These are phyloP conservation scores for Caenorhabditis briggsae DNA, from an alignment of 1,140 invertebrate species.

Conservation along the genomic window DNA sequence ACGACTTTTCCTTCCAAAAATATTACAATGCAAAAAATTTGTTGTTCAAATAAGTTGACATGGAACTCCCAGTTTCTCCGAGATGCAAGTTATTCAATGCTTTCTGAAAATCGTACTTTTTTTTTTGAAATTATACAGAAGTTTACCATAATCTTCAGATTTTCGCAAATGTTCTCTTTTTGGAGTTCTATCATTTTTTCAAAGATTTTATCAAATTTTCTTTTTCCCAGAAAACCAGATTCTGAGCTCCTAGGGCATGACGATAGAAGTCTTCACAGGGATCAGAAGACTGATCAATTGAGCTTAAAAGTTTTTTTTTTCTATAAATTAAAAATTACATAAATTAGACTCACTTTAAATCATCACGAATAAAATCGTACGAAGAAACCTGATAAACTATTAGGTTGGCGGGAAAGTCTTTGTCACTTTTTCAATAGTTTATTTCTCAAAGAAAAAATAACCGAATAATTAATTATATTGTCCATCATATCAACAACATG, in stretches of 20 bases:
- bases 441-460: too few relatives aligned
- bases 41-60: background rate
- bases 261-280: conserved; percentile 27
- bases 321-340: background rate
- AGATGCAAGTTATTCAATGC: background rate
- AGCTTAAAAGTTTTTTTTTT: background rate
- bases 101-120: background rate
- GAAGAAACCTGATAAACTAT: too few relatives aligned
- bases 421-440: too few relatives aligned
- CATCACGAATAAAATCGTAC: background rate
- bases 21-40: background rate
- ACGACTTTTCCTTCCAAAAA: too few relatives aligned
- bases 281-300: background rate
- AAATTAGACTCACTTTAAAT: background rate
- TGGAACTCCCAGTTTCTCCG: background rate
- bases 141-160: background rate
- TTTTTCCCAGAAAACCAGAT: background rate
- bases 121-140: background rate
- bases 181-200: background rate
- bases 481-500: too few relatives aligned
- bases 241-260: background rate
- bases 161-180: background rate
- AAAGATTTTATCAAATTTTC: background rate
- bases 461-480: too few relatives aligned
- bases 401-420: too few relatives aligned